A percentile compares a stretch with the other conserved stretches of the same genome.
Evolutionary conservation across 2,888 invertebrate genomes (phyloP).

Genomic region (Tolmerus cingulatus): DNA sequence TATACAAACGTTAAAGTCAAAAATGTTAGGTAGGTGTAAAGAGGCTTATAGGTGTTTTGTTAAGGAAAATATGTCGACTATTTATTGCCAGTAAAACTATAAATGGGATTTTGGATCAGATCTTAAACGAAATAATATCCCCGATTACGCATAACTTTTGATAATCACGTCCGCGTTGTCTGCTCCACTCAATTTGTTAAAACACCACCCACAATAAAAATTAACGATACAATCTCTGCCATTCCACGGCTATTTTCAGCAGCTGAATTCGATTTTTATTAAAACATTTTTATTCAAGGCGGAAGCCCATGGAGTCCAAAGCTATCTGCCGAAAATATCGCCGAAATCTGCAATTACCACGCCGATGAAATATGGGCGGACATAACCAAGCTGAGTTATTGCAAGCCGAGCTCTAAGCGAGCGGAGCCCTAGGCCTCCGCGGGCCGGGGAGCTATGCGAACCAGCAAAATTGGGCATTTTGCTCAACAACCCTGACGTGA

Average conservation of each 20-base stretch:
- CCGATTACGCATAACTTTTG: not conserved
- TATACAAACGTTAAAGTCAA: not conserved
- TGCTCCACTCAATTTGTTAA: not conserved
- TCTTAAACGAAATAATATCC: not conserved
- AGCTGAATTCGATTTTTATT: not conserved
- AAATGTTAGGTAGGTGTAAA: not conserved
- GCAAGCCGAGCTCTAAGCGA: not conserved
- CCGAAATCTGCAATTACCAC: not conserved
- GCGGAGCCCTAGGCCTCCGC: not conserved
- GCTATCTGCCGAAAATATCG: not conserved
- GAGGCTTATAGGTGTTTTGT: not conserved
- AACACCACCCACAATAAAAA: not conserved
- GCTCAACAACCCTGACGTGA: constrained; percentile 16
- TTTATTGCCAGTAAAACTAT: not conserved
- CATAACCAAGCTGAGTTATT: not conserved
- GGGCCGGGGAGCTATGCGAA: not conserved
- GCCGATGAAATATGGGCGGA: not conserved
- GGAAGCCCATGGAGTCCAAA: not conserved
- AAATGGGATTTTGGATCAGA: not conserved
- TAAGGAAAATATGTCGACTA: not conserved
- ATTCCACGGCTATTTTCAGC: not conserved
- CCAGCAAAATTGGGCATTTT: constrained; percentile 6
- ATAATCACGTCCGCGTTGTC: not conserved
- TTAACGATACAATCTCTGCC: not conserved
- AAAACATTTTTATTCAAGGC: not conserved